Base-by-base conservation (phyloP, 1,140 invertebrate genomes). In the Lutraria rhynchaena region DNA sequence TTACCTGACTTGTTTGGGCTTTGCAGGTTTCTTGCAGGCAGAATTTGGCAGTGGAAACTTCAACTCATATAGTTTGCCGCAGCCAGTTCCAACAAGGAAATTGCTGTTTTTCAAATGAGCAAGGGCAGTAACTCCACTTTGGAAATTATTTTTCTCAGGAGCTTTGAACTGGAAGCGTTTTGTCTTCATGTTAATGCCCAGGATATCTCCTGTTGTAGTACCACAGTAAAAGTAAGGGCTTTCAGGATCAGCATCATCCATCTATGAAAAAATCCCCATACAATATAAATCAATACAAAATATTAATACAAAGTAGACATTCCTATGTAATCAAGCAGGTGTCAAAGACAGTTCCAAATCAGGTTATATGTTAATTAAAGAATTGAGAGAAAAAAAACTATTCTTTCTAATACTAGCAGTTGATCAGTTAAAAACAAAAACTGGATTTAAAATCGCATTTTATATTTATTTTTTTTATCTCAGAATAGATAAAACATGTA, bases 171-270 rank as follows among this genome's bases (percentile, higher is more conserved):
- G 88, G 63, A 93, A 89, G 51, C 82, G 82, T 49, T 84, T 85
- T 27, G 85, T 87, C 29, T 82, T 85, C 69, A 92, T 89, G 76
- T 93, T 94, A 33, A 93, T 85, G 46, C 82, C 84, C 33, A 95
- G 88, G 13, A 96, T 93, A 87, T 96, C 95, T 2, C 95, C 96
- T 22, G 95, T 96, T 87, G 95, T 95, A 24, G 97, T 98, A 17
- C 97, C 97, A 87, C 97, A 96, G 88, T 95, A 97, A 31, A 95
- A 94, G 76, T 94, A 95, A 44, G 95, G 93, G 88, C 97, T 96
- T 65, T 94, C 94, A 92, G 89, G 85, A 95, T 77, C 75, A 3
- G 51, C 29, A n/a, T 86, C 82, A 55, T 81, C 83, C 84, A 88
- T 84, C 87, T 89, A 60, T 58, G 76, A 82, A 49, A 61, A 78